Conservation (phyloP, 2,113 vertebrate species). For the Fregata magnificens region DNA sequence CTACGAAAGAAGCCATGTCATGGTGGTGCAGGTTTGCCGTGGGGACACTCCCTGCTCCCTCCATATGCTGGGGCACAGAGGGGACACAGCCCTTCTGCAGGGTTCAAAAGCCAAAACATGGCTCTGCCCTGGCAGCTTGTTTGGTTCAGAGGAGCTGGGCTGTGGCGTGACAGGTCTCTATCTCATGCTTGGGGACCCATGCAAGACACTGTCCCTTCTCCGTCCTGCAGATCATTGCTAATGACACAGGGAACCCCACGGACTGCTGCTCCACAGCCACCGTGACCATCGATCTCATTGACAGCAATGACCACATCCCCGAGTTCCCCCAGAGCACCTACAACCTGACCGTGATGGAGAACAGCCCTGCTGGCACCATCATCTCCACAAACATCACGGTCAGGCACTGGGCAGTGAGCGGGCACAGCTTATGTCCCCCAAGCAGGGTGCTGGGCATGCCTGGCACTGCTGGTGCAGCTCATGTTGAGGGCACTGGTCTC, state of each 20-base stretch:
- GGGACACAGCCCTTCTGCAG: background rate
- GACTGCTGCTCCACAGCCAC: constrained; percentile 72
- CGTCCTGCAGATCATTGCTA: constrained; percentile 81
- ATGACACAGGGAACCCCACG: constrained; percentile 43
- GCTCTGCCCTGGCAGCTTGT: background rate
- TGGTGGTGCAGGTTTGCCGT: constrained; percentile 78
- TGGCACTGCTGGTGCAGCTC: background rate
- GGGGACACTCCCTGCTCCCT: background rate
- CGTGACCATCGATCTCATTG: constrained; percentile 82
- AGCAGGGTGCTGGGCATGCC: background rate
- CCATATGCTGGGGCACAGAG: accelerated
- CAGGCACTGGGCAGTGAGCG: background rate
- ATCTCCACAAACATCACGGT: constrained; percentile 75
- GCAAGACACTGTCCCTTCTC: background rate
- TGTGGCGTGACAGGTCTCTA: background rate
- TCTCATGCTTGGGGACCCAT: background rate
- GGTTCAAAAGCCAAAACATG: background rate
- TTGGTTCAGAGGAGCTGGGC: background rate
- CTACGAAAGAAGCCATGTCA: constrained; percentile 75
- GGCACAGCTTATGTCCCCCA: background rate
- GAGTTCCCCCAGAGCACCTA: constrained; percentile 76
- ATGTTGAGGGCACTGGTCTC: background rate
- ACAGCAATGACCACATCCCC: constrained; percentile 88
- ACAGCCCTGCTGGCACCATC: constrained; percentile 65
- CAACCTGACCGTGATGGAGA: constrained; percentile 69